Base-by-base conservation (phyloP, 2,797 vertebrate genomes). In the Corythornis leucogaster region DNA sequence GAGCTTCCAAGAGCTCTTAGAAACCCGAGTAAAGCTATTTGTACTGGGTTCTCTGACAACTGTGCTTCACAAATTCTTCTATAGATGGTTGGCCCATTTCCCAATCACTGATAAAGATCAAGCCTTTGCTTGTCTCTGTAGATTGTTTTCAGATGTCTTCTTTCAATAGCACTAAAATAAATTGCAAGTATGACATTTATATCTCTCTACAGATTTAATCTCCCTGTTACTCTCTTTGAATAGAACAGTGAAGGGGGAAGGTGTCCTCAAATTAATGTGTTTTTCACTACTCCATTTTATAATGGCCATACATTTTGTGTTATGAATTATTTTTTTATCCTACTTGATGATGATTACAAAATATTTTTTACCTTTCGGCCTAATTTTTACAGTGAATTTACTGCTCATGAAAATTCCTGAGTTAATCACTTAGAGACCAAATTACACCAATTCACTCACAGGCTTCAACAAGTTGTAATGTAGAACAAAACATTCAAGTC, bases 161-260 rank as follows among this genome's bases (percentile, higher is more conserved):
- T 85, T 86, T 93, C 85, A 63, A 74, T 70, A 68, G 42, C 25
- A 91, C 50, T 83, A 31, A 86, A 90, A 88, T 78, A 85, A 96
- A 94, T 92, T 77, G 48, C 17, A 80, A 83, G 38, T 86, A 82
- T 94, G 75, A 58, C 69, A 95, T 95, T 96, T 93, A 80, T 81
- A 84, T 91, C 31, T 89, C 76, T 87, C 69, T 80, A 83, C 88
- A 71, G 76, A 67, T 95, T 95, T 91, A 89, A 80, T 94, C 80
- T 73, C 64, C 68, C 38, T 50, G 33, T 85, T 80, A 73, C 11
- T 69, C 16, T 83, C 51, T 91, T 85, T 79, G 58, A 94, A 89
- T 46, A 85, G 31, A 87, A 66, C 7, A 53, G 25, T 6, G n/a
- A 80, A 71, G 14, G 16, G 12, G 28, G 30, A 90, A 84, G 6